Base-by-base conservation (phyloP, 2,797 vertebrate genomes). In the Myripristis jacobus region DNA sequence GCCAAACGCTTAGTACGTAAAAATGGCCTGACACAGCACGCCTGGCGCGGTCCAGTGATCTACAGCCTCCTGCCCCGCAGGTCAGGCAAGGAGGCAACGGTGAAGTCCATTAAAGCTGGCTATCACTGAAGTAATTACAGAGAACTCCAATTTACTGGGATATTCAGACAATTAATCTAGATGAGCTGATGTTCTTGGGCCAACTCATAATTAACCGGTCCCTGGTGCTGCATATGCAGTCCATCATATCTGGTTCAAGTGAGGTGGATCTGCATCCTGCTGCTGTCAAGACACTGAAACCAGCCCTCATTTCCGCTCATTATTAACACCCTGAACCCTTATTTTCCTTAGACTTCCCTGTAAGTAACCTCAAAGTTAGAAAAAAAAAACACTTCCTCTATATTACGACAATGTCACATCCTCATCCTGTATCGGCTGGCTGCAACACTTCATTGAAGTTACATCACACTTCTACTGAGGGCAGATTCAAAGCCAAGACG, bases 61-160 rank as follows among this genome's bases (percentile, higher is more conserved):
- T 56, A 57, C 21, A 21, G 43, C 25, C 24, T 48, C 52, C 53
- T 22, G 43, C 15, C 62, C 31, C 34, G 43, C 41, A 65, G 34
- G 34, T 43, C 62, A 55, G 63, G 38, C 63, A 46, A 29, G 18
- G 25, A 38, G 22, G 24, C 36, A 46, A 55, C 29, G 12, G 50
- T 29, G 24, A 46, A 50, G 38, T 19, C 50, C 36, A 54, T 44
- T 31, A 54, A 54, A 24, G 27, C 13, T 29, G n/a, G 36, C 47
- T 16, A 51, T 64, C 12, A 41, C 13, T 22, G 29, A 11, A 41
- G 48, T 54, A 29, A 66, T 44, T 55, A 55, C 38, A 1, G 19
- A 31, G 11, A 3, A 34, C 24, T 44, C 24, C 27, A 29, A 52
- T 36, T 41, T 41, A 41, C 11, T 41, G 36, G 11, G 12, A 41